phyloP scores from a whole-genome alignment of 2,888 invertebrate species.

The Trisateles emortualis region DNA sequence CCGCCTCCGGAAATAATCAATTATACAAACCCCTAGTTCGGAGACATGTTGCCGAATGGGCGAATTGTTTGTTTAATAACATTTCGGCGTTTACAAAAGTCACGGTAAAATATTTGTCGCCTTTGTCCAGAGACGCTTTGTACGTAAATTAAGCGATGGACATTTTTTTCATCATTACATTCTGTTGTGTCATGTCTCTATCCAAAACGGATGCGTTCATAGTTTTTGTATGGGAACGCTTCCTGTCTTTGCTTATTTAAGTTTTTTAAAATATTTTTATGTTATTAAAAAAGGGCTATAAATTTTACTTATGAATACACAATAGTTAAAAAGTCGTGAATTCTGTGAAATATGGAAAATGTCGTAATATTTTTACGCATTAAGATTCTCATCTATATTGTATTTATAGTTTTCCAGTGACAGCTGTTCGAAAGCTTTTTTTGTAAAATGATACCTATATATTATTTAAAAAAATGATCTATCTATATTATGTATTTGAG shows the following conservation, averaged over 20 bases:
- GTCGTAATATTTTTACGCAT: constrained; percentile 17
- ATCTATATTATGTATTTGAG: neutral
- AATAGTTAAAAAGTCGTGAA: constrained; percentile 28
- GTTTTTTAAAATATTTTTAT: constrained; percentile 74
- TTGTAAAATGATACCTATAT: neutral
- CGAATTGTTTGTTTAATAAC: constrained; percentile 87
- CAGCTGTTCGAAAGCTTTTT: neutral
- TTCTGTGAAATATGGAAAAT: constrained; percentile 16
- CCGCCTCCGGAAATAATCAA: constrained; percentile 86
- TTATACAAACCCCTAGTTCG: constrained; percentile 76
- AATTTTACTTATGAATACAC: constrained; percentile 70
- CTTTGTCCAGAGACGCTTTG: constrained; percentile 72
- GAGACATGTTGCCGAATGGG: constrained; percentile 81
- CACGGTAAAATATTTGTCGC: constrained; percentile 77
- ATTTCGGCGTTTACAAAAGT: constrained; percentile 80
- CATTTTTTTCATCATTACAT: constrained; percentile 70
- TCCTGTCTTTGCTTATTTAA: constrained; percentile 68
- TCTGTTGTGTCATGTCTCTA: constrained; percentile 71
- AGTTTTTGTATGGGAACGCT: constrained; percentile 73
- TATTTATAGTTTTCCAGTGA: neutral
- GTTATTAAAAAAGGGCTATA: constrained; percentile 61
- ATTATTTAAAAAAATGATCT: neutral
- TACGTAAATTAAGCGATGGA: constrained; percentile 75
- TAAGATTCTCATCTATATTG: neutral
- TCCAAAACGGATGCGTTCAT: constrained; percentile 74